Percentiles rank a stretch among this genome's conserved stretches.
Conservation (phyloP, 1,140 invertebrate species). For the Polyergus mexicanus region DNA sequence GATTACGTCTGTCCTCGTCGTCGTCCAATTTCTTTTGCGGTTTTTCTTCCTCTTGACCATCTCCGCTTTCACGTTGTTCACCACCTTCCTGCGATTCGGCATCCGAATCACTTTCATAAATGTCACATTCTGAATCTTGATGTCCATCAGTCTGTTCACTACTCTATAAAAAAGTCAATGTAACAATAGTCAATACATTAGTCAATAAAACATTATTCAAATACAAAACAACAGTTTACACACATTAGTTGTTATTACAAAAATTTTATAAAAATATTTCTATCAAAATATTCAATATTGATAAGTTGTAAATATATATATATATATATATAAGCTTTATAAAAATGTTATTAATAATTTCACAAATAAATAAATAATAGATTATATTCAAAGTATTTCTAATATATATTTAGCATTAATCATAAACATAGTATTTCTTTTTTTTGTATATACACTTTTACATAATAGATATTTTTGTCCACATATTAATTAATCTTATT, state of each 20-base stretch:
- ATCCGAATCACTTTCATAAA: constrained; percentile 85
- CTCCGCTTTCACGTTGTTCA: constrained; percentile 86
- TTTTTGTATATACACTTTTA: not conserved
- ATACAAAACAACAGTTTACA: not conserved
- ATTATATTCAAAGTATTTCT: not conserved
- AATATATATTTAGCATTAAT: not conserved
- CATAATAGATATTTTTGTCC: not conserved
- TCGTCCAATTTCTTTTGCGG: constrained; percentile 92
- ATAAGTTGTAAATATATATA: too few species aligned
- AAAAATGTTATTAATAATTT: constrained; percentile 1
- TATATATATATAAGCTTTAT: too few species aligned
- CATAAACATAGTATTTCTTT: not conserved
- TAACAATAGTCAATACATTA: not conserved
- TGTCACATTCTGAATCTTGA: constrained; percentile 86
- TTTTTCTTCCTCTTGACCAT: constrained; percentile 88
- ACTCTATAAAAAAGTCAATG: constrained; percentile 77
- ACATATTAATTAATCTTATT: not conserved
- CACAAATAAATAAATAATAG: not conserved
- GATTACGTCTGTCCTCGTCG: constrained; percentile 98
- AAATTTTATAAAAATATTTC: not conserved
- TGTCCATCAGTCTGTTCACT: constrained; percentile 85
- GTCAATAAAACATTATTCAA: not conserved
- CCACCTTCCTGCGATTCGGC: constrained; percentile 83
- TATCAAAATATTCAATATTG: too few species aligned
- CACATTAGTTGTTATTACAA: not conserved